Percentiles rank a stretch among this genome's conserved stretches.
phyloP scores from a whole-genome alignment of 2,113 vertebrate genomes.

The Alectura lathami region DNA sequence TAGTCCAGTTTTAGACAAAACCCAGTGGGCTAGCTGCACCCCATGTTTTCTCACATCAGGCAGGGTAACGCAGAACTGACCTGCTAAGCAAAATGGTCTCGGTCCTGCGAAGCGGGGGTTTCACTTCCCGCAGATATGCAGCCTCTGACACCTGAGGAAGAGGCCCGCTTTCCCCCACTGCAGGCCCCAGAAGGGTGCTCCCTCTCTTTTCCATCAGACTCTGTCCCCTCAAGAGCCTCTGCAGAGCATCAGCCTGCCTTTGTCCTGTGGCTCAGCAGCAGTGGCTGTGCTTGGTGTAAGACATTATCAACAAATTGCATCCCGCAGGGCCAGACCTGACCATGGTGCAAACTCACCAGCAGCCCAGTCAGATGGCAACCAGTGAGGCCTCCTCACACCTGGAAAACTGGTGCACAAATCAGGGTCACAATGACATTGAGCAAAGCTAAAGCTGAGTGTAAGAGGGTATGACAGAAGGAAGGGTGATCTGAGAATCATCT shows the following conservation, averaged over 20 bases:
- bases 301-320: too few relatives aligned
- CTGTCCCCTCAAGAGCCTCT: fast-evolving
- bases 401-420: background rate
- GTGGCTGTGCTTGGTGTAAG: background rate
- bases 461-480: background rate
- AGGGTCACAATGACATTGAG: fast-evolving
- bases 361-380: background rate
- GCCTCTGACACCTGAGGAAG: background rate
- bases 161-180: fast-evolving
- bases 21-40: background rate
- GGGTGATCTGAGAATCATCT: background rate
- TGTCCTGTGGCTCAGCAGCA: background rate
- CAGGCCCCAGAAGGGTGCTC: background rate
- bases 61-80: background rate
- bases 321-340: fast-evolving
- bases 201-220: background rate
- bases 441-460: background rate
- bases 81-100: background rate
- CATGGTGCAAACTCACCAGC: too few relatives aligned
- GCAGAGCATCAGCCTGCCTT: background rate
- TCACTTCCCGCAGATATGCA: background rate
- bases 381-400: background rate
- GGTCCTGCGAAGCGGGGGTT: background rate
- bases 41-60: background rate
- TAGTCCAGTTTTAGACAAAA: background rate